These are phyloP conservation scores for Sebastes vulpes DNA, from an alignment of 2,797 vertebrate species.

Conservation along the genomic window DNA sequence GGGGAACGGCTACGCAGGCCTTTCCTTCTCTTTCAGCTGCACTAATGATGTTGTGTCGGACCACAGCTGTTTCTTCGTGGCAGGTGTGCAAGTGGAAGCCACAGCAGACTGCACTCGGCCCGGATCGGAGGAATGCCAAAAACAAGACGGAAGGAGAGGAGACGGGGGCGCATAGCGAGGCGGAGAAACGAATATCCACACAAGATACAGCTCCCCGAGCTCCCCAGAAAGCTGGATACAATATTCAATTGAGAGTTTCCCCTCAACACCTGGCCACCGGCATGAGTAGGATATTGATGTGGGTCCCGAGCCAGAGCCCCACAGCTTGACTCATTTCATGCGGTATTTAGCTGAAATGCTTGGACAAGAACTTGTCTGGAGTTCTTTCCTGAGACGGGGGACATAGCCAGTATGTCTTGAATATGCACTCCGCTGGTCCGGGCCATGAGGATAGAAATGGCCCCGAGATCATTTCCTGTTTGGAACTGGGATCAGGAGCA, in stretches of 20 bases:
- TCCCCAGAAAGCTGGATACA: constrained; percentile 75
- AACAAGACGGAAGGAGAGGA: constrained; percentile 84
- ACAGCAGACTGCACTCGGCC: constrained; percentile 62
- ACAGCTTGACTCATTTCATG: constrained; percentile 71
- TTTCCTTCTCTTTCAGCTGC: constrained; percentile 83
- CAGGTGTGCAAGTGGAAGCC: constrained; percentile 85
- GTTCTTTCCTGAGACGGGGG: constrained; percentile 65
- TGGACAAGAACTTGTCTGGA: constrained; percentile 76
- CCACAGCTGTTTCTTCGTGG: constrained; percentile 83
- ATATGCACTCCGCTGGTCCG: constrained; percentile 32
- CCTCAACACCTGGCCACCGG: constrained; percentile 83
- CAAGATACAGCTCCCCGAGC: constrained; percentile 76
- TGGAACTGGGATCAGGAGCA: constrained; percentile 44
- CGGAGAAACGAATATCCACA: constrained; percentile 71
- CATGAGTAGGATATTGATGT: constrained; percentile 70
- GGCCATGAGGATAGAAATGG: constrained; percentile 50
- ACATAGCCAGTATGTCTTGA: constrained; percentile 56
- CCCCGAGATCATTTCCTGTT: constrained; percentile 70
- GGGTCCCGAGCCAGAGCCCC: constrained; percentile 71
- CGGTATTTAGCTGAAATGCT: constrained; percentile 67
- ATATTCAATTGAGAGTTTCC: constrained; percentile 79
- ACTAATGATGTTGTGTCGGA: constrained; percentile 85
- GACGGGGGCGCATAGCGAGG: constrained; percentile 65
- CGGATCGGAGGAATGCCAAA: constrained; percentile 82
- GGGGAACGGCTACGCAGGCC: constrained; percentile 54